phyloP scores from a whole-genome alignment of 2,797 vertebrate species.

The Acipenser oxyrinchus region DNA sequence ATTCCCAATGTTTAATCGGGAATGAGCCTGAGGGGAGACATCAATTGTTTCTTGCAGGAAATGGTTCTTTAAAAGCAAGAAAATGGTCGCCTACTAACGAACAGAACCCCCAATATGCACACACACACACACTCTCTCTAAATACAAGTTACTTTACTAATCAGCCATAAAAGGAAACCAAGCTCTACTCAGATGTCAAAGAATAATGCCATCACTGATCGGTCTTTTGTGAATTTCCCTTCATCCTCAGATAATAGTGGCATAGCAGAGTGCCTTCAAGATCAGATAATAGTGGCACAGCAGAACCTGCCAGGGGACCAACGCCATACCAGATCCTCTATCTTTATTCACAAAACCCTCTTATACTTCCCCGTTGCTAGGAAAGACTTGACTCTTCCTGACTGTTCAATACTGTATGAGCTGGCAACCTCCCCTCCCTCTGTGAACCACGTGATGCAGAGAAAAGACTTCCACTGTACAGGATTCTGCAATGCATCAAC shows the following conservation, averaged over 20 bases:
- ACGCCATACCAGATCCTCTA: neutral
- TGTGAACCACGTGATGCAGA: too few relatives aligned
- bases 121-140: too few relatives aligned
- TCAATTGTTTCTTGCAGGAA: conserved; percentile 8
- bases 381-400: too few relatives aligned
- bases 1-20: conserved; percentile 4
- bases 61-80: conserved; percentile 9
- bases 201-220: neutral
- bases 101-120: neutral
- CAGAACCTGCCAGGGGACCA: neutral
- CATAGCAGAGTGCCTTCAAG: neutral
- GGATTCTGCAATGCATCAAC: too few relatives aligned
- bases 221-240: neutral
- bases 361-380: too few relatives aligned
- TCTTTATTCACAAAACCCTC: neutral
- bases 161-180: too few relatives aligned
- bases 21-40: conserved; percentile 1
- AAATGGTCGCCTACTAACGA: neutral
- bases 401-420: too few relatives aligned
- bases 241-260: neutral
- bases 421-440: too few relatives aligned
- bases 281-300: neutral
- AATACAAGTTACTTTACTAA: too few relatives aligned
- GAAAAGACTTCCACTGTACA: too few relatives aligned
- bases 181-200: neutral